phyloP scores from a whole-genome alignment of 2,113 vertebrate species.

The Columba livia region DNA sequence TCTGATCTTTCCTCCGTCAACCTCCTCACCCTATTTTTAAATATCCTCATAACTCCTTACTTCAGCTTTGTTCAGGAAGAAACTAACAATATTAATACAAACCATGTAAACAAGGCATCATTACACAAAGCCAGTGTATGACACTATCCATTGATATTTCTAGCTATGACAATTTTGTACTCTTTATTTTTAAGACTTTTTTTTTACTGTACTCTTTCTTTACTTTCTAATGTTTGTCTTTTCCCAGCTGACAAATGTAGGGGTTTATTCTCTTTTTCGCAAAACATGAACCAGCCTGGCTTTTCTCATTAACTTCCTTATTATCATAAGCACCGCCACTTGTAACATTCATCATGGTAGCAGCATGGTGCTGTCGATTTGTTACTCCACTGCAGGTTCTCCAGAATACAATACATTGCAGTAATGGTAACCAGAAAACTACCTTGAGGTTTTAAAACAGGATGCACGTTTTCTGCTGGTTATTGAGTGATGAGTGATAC shows the following conservation, averaged over 20 bases:
- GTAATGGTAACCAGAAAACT: background rate
- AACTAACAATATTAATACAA: background rate
- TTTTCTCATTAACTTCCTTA: background rate
- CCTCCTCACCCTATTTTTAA: background rate
- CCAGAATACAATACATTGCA: background rate
- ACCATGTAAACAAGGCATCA: background rate
- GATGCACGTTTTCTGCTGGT: background rate
- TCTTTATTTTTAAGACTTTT: background rate
- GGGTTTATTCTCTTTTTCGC: background rate
- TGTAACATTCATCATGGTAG: background rate
- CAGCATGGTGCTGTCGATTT: background rate
- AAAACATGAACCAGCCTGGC: background rate
- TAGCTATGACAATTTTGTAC: background rate
- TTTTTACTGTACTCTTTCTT: background rate
- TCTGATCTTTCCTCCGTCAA: background rate
- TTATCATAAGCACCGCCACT: background rate
- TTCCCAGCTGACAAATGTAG: background rate
- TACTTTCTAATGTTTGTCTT: background rate
- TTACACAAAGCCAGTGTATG: background rate
- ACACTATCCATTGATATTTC: background rate
- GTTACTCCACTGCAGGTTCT: background rate
- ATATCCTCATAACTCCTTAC: background rate
- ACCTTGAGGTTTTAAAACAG: background rate
- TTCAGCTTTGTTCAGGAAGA: background rate
- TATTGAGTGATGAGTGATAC: background rate